Evolutionary conservation across 2,888 invertebrate species (phyloP), one percentile per base, ranked within the genome.

Genomic region (Coelopa pilipes): DNA sequence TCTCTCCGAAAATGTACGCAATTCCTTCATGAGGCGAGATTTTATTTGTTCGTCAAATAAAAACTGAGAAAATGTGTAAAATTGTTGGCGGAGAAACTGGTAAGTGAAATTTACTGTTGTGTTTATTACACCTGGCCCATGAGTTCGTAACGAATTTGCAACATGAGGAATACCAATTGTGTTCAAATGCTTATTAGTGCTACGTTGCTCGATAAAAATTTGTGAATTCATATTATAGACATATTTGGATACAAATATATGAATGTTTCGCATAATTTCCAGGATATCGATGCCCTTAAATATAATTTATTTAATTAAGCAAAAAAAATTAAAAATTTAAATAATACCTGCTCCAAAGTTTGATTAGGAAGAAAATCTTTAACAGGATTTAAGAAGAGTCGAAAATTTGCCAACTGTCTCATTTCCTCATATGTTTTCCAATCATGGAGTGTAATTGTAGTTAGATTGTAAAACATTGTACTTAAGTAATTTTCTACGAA

Each of bases 341-440:
- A 69, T 50, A 15, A 63, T 80, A 90, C 91, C 89, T 99, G 98
- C 85, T 99, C 98, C 73, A 99, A 89, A 0, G 97, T 97, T 87
- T 99, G 98, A 80, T 96, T 96, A 0, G 99, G 99, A 67, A 99
- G 89, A 87, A 96, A 94, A 84, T 98, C 96, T 83, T 97, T 95
- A n/a, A 96, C 92, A 0, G 96, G 93, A 19, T 90, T 89, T 49
- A 98, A 88, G 75, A 92, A 91, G 81, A 96, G 93, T 85, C 97
- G 96, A 80, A 95, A 92, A 82, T 90, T 90, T 0, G 98, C 99
- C 86, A 99, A 90, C 84, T 94, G 93, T 75, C 97, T 91, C 99
- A 99, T 99, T 88, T 97, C 96, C 19, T 96, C 94, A 85, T 99
- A 99, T 0, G 97, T 97, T 87, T 94, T 95, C 97, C 98, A 99